Evolutionary conservation across 2,113 vertebrate species (phyloP).

Genomic region (Steatornis caripensis): DNA sequence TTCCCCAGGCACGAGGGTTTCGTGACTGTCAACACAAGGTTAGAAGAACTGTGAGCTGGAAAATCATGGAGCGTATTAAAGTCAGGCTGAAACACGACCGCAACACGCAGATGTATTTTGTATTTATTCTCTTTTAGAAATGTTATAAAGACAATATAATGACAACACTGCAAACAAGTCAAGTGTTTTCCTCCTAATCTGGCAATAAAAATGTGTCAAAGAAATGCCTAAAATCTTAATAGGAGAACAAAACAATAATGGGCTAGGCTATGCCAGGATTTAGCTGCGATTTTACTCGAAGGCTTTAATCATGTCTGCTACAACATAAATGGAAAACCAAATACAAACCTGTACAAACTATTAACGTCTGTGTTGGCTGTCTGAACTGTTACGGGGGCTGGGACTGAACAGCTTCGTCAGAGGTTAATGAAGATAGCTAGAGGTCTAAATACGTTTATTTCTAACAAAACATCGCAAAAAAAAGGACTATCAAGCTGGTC

Average conservation of each 20-base stretch:
- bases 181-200: conserved; percentile 74
- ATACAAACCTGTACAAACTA: neutral
- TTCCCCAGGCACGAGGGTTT: neutral
- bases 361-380: neutral
- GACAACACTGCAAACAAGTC: conserved; percentile 71
- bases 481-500: neutral
- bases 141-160: conserved; percentile 78
- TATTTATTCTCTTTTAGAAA: conserved; percentile 74
- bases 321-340: neutral
- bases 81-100: conserved; percentile 70
- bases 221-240: conserved; percentile 55
- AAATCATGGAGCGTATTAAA: conserved; percentile 60
- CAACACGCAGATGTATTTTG: conserved; percentile 66
- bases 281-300: conserved; percentile 26
- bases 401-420: neutral
- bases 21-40: conserved; percentile 56
- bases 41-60: conserved; percentile 56
- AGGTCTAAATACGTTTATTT: neutral
- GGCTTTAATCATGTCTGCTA: conserved; percentile 9
- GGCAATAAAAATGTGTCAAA: conserved; percentile 72
- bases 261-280: conserved; percentile 33
- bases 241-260: conserved; percentile 46
- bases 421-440: neutral
- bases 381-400: neutral
- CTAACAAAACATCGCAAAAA: neutral